Conservation (phyloP, 2,113 vertebrate species). For the Actinemys pallida region DNA sequence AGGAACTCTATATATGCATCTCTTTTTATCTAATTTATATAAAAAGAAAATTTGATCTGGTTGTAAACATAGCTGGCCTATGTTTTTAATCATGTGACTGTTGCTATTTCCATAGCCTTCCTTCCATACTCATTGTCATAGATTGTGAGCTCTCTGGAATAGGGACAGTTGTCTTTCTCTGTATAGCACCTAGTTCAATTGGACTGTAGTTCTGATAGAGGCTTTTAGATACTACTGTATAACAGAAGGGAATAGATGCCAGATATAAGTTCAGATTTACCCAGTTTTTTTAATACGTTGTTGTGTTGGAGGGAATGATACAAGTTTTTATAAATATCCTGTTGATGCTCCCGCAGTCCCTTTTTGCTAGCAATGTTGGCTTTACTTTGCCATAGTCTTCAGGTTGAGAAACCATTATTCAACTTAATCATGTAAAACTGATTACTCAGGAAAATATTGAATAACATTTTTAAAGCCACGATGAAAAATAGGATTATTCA, state of each 20-base stretch:
- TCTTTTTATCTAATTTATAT: background rate
- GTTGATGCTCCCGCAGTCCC: background rate
- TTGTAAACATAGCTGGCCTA: background rate
- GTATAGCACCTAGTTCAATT: background rate
- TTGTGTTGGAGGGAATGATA: background rate
- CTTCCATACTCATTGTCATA: rapidly evolving
- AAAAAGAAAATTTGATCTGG: background rate
- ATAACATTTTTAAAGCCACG: background rate
- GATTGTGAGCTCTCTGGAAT: background rate
- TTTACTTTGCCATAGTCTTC: background rate
- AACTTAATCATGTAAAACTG: background rate
- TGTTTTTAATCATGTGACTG: background rate
- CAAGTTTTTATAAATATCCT: background rate
- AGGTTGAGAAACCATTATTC: background rate
- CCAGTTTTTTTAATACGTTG: no score
- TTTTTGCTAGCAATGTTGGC: background rate
- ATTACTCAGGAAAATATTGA: background rate
- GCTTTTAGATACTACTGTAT: background rate
- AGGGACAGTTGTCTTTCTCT: background rate
- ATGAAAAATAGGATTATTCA: background rate
- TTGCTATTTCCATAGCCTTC: background rate
- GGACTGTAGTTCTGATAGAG: background rate
- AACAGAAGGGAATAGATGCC: background rate
- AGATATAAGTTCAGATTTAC: background rate
- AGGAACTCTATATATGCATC: background rate